These are phyloP conservation scores for Balanococcus diminutus DNA, from an alignment of 2,888 invertebrate genomes.

Conservation along the genomic window DNA sequence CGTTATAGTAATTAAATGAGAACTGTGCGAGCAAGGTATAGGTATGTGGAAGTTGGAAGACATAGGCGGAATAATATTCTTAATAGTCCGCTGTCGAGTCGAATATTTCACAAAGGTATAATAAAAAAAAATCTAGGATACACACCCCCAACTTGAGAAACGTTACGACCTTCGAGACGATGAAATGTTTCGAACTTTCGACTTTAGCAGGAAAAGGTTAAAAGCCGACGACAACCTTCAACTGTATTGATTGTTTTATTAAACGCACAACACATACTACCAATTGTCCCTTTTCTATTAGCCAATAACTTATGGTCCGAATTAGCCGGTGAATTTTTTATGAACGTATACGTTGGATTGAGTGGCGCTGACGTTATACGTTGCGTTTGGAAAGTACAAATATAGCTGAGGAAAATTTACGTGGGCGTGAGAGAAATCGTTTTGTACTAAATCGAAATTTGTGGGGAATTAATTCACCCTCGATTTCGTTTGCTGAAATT, in stretches of 20 bases:
- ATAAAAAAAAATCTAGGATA: background rate
- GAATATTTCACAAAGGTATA: background rate
- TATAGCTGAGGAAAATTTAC: too few species aligned
- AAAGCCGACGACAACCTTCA: slow-evolving; percentile 51
- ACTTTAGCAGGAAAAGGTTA: slow-evolving; percentile 50
- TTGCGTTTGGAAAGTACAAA: too few species aligned
- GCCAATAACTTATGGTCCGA: background rate
- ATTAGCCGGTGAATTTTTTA: slow-evolving; percentile 9
- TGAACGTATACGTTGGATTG: background rate
- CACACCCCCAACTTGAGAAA: background rate
- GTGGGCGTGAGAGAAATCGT: too few species aligned
- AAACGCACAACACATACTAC: background rate
- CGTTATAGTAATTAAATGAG: slow-evolving; percentile 4
- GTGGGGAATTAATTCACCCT: too few species aligned
- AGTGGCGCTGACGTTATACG: background rate
- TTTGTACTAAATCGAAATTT: too few species aligned
- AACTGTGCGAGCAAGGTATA: background rate
- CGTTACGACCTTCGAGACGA: slow-evolving; percentile 44
- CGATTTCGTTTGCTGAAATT: too few species aligned
- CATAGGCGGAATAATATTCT: background rate
- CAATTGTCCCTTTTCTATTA: slow-evolving; percentile 27
- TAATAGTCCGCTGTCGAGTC: background rate
- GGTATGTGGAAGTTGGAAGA: background rate
- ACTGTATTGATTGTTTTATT: slow-evolving; percentile 41
- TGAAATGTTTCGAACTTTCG: slow-evolving; percentile 51